Evolutionary conservation across 2,797 vertebrate species (phyloP).

Genomic region (Lepilemur septentrionalis): DNA sequence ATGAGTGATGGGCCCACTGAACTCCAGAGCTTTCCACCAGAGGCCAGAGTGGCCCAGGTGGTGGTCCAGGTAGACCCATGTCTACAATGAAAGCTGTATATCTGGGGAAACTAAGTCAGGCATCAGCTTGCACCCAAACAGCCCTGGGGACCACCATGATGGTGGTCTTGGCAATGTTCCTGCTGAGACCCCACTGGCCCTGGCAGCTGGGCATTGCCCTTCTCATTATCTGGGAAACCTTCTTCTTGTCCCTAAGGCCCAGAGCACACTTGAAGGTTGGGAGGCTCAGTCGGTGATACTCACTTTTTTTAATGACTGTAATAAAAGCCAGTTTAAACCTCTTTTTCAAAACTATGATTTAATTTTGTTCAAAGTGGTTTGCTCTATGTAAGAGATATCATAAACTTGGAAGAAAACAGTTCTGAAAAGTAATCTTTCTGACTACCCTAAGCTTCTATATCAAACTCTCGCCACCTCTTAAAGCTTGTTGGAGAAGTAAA

Average conservation of each 20-base stretch:
- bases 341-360: not conserved
- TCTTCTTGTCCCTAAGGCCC: not conserved
- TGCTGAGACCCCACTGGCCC: not conserved
- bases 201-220: not conserved
- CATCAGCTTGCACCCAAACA: too few species aligned
- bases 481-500: not conserved
- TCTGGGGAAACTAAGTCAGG: not conserved
- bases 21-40: accelerated
- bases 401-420: not conserved
- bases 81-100: not conserved
- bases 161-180: too few species aligned
- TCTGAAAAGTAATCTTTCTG: not conserved
- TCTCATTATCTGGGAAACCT: not conserved
- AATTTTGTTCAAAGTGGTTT: not conserved
- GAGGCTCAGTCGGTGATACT: not conserved
- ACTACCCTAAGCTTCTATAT: not conserved
- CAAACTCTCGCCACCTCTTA: not conserved
- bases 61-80: not conserved
- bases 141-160: not conserved
- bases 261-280: not conserved
- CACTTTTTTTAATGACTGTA: not conserved
- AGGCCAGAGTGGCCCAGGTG: not conserved
- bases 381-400: not conserved
- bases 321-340: conserved; percentile 1
- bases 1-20: too few species aligned